Conservation (phyloP, 2,797 vertebrate species). For the Morus bassanus region DNA sequence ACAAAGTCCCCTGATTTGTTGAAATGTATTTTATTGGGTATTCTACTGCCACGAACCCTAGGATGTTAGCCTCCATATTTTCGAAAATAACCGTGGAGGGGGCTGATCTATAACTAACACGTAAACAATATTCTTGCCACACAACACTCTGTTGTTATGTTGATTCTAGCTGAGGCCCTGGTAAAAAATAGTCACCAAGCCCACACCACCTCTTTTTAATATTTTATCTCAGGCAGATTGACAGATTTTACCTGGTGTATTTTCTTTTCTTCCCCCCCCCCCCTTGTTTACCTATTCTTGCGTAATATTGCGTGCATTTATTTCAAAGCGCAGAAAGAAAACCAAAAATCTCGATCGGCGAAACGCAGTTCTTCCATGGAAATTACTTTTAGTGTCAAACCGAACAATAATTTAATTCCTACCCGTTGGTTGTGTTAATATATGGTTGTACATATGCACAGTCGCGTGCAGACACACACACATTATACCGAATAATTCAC, state of each 20-base stretch:
- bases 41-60: not conserved
- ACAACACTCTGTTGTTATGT: not conserved
- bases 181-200: not conserved
- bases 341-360: accelerated
- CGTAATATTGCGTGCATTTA: not conserved
- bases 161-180: not conserved
- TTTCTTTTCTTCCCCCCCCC: not conserved
- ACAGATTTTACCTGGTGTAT: not conserved
- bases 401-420: not conserved
- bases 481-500: slow-evolving; percentile 21
- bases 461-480: not conserved
- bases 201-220: not conserved
- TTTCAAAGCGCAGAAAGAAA: slow-evolving; percentile 33
- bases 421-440: not conserved
- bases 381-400: not conserved
- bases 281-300: not conserved
- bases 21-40: slow-evolving; percentile 22
- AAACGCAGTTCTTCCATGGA: not conserved
- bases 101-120: not conserved
- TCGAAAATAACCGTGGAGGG: not conserved
- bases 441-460: not conserved
- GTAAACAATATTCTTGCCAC: not conserved
- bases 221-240: not conserved
- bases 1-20: slow-evolving; percentile 7
- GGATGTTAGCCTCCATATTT: not conserved